Evolutionary conservation across 1,140 invertebrate genomes (phyloP), one percentile per base, ranked within the genome.

Genomic region (Zaprionus kolodkinae): DNA sequence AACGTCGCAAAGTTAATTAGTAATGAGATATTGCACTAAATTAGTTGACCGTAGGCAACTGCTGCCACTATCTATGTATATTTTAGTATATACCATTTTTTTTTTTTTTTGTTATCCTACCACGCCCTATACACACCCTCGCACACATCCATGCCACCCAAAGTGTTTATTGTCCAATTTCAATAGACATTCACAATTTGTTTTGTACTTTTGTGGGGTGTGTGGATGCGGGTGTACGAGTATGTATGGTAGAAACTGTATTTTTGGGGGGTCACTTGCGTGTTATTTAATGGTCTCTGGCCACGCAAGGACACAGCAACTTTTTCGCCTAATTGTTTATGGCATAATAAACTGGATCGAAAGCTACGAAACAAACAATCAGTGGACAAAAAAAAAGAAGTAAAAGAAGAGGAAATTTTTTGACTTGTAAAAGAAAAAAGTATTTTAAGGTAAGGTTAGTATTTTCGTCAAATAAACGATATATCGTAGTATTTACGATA

Each of bases 291-390:
- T 69, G 64, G 64, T 55, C 63, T 59, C 59, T 62, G 64, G 70
- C 75, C 75, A 77, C 75, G 75, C 75, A 73, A 77, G 75, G 70
- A 73, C 65, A 74, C 27, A 54, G 33, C 50, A 72, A 66, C 62
- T 76, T 72, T 76, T 66, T 67, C 57, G 62, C 48, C 63, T 76
- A 76, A 76, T 76, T 76, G 74, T 76, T 72, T 62, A 73, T 76
- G 52, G 74, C 70, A 66, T 63, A 72, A 76, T 76, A 76, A 76
- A 76, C 69, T 71, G 56, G 62, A 61, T 48, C 56, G 38, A 70
- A 75, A 57, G 52, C 17, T 62, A 21, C 35, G 48, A 56, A 52
- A 35, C 43, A 75, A 68, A 60, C 40, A 69, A 56, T 69, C 35
- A 60, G 33, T 25, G 45, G 15, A 21, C 21, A 21, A 21, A 48